Evolutionary conservation across 2,888 invertebrate species (phyloP).

Genomic region (Pseudococcus jackbeardsleyi): DNA sequence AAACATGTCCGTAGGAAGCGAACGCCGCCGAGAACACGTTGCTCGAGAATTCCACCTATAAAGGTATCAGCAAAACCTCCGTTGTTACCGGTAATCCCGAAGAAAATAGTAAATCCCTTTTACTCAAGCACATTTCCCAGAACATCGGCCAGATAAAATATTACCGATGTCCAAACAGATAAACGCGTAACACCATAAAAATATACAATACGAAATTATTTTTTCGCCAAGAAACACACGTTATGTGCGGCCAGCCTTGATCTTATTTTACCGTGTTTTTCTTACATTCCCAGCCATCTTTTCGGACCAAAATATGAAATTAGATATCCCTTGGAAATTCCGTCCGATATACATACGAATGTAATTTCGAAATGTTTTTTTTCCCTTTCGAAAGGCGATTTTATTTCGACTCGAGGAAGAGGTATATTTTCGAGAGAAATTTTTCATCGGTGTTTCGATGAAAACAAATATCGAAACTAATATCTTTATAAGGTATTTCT

Average conservation of each 20-base stretch:
- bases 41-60: conserved; percentile 8
- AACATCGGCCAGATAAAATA: conserved; percentile 38
- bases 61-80: conserved; percentile 32
- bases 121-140: conserved; percentile 38
- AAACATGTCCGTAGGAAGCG: background rate
- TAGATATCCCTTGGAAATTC: background rate
- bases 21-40: background rate
- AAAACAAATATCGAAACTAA: too few relatives aligned
- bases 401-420: background rate
- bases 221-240: conserved; percentile 9
- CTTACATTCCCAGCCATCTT: background rate
- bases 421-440: too few relatives aligned
- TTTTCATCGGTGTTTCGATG: too few relatives aligned
- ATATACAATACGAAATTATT: conserved; percentile 48
- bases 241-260: background rate
- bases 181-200: conserved; percentile 39
- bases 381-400: background rate
- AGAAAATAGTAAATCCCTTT: conserved; percentile 48
- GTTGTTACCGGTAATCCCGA: conserved; percentile 49
- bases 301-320: background rate
- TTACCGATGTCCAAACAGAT: conserved; percentile 40
- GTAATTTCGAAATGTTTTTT: background rate
- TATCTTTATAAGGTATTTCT: too few relatives aligned
- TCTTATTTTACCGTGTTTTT: background rate
- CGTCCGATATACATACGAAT: background rate